phyloP scores from a whole-genome alignment of 92 coral and sea anemone genomes.

The Palythoa grandiflora region DNA sequence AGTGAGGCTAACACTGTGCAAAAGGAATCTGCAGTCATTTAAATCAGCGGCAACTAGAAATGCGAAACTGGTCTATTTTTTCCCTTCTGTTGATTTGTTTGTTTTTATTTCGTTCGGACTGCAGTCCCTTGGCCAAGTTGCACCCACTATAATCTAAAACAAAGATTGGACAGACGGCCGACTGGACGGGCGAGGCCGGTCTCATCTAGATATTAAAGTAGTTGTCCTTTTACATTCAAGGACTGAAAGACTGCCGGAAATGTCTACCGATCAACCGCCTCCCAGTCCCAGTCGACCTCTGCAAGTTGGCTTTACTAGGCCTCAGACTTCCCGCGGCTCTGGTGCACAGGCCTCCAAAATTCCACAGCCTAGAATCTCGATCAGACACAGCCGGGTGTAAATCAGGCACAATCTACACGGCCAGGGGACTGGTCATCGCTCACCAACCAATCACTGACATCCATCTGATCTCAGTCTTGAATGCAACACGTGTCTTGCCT shows the following conservation, averaged over 20 bases:
- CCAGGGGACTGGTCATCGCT: constrained; percentile 54
- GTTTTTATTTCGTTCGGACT: background rate
- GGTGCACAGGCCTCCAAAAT: constrained; percentile 89
- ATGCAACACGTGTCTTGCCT: constrained; percentile 54
- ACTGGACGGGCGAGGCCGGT: constrained; percentile 58
- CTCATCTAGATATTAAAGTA: constrained; percentile 56
- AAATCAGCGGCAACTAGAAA: too few species aligned
- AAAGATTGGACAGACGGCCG: constrained; percentile 55
- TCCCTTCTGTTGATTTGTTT: background rate
- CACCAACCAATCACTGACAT: constrained; percentile 53
- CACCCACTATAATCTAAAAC: constrained; percentile 36
- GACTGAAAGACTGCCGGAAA: constrained; percentile 56
- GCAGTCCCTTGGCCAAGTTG: constrained; percentile 56
- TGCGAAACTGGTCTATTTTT: too few species aligned
- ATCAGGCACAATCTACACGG: constrained; percentile 51
- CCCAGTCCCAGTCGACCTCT: constrained; percentile 54
- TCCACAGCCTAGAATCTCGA: constrained; percentile 86
- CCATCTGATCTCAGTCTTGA: constrained; percentile 55
- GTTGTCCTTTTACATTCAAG: constrained; percentile 55
- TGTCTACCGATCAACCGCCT: constrained; percentile 55
- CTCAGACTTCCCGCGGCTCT: constrained; percentile 87
- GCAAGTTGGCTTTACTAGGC: constrained; percentile 67
- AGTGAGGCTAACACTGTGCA: too few species aligned
- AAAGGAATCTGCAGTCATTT: too few species aligned
- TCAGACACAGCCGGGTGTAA: constrained; percentile 59